phyloP scores from a whole-genome alignment of 2,888 invertebrate species.

The Diarsia mendica region DNA sequence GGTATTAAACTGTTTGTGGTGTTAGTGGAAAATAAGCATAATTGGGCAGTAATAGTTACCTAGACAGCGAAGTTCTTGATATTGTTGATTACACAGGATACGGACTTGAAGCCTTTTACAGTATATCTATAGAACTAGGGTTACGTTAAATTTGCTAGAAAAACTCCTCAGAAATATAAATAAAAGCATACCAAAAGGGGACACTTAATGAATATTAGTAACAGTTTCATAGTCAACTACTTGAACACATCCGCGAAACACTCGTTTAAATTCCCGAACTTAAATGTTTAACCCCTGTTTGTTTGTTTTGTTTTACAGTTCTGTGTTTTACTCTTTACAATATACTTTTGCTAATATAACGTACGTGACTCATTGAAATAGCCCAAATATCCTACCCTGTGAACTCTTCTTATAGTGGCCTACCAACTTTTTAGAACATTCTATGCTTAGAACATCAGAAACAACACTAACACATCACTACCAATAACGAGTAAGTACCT shows the following conservation, averaged over 20 bases:
- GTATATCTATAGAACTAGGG: background rate
- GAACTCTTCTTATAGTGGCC: too few species aligned
- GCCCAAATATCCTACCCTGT: too few species aligned
- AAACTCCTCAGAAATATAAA: background rate
- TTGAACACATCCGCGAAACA: too few species aligned
- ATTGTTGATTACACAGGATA: background rate
- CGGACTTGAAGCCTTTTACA: background rate
- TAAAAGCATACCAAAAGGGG: background rate
- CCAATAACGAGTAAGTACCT: background rate
- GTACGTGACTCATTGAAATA: too few species aligned
- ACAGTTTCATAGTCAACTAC: background rate
- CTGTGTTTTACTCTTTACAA: too few species aligned
- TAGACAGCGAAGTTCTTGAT: background rate
- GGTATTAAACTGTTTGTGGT: too few species aligned
- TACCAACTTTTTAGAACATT: background rate
- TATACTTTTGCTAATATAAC: too few species aligned
- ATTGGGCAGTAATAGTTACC: background rate
- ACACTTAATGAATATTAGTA: background rate
- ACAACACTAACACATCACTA: background rate
- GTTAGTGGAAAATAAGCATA: background rate
- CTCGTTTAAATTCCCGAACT: too few species aligned
- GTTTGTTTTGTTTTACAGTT: too few species aligned
- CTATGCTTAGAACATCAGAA: background rate
- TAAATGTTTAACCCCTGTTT: too few species aligned
- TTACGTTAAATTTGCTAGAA: background rate